phyloP scores from a whole-genome alignment of 2,113 vertebrate species.

The Calyptommatus sinebrachiatus region DNA sequence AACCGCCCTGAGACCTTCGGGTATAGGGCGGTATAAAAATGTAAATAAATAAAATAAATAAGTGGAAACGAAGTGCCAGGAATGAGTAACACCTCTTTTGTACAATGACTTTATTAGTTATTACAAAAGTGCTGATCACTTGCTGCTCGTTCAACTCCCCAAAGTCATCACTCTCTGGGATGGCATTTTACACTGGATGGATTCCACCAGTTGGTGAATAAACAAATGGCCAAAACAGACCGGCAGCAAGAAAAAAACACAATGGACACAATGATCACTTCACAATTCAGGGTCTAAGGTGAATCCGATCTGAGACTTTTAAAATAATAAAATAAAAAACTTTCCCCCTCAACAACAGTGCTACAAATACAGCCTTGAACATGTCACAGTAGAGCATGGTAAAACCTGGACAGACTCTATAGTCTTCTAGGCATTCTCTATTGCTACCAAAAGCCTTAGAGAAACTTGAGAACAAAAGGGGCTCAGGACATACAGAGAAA shows the following conservation, averaged over 20 bases:
- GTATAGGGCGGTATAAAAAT: too few relatives aligned
- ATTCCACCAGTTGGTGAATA: fast-evolving
- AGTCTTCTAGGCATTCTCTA: neutral
- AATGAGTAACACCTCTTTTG: constrained; percentile 6
- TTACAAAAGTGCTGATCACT: constrained; percentile 33
- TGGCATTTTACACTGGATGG: fast-evolving
- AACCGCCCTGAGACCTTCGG: too few relatives aligned
- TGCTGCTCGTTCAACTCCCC: constrained; percentile 44
- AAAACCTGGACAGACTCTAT: neutral
- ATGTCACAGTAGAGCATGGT: neutral
- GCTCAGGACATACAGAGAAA: neutral
- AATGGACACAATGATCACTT: neutral
- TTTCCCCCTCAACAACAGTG: too few relatives aligned
- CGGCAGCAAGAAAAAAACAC: neutral
- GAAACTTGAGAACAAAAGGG: neutral
- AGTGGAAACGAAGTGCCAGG: neutral
- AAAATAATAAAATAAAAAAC: neutral
- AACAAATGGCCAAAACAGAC: neutral
- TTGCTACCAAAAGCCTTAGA: constrained; percentile 7
- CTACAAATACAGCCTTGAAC: neutral
- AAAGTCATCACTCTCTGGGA: neutral
- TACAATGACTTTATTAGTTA: constrained; percentile 47
- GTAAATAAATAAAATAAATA: neutral
- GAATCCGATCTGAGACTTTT: neutral
- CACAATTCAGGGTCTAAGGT: neutral